Percentiles rank a stretch among this genome's conserved stretches.
These are phyloP conservation scores for Kryptolebias marmoratus DNA, from an alignment of 2,113 vertebrate genomes.

Conservation along the genomic window DNA sequence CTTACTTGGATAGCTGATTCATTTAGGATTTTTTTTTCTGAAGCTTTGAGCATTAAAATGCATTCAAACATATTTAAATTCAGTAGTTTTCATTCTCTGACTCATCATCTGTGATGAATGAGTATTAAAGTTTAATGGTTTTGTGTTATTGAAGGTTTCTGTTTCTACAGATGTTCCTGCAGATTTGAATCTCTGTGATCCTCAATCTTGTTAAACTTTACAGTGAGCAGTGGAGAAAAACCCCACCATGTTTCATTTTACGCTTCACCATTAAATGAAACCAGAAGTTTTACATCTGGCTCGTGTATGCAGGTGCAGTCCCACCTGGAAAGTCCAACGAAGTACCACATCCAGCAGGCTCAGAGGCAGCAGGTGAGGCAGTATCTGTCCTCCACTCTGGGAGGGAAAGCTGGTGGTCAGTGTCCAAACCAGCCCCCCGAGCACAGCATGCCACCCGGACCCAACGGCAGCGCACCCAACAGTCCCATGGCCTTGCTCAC, in stretches of 20 bases:
- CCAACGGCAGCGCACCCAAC: slow-evolving; percentile 83
- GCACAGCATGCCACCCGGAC: slow-evolving; percentile 92
- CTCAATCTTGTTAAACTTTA: too few relatives aligned
- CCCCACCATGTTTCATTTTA: too few relatives aligned
- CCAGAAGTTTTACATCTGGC: neutral
- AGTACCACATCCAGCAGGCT: slow-evolving; percentile 96
- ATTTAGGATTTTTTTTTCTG: neutral
- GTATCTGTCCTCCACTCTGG: slow-evolving; percentile 94
- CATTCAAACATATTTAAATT: too few relatives aligned
- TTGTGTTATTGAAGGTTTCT: too few relatives aligned
- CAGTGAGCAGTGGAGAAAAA: too few relatives aligned
- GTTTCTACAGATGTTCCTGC: too few relatives aligned
- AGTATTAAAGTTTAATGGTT: too few relatives aligned
- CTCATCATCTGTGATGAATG: too few relatives aligned
- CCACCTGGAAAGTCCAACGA: slow-evolving; percentile 94
- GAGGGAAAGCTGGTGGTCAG: slow-evolving; percentile 90
- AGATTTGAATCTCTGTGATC: too few relatives aligned
- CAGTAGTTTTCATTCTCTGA: too few relatives aligned
- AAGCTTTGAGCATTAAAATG: neutral
- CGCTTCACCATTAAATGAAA: neutral
- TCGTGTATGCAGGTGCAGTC: slow-evolving; percentile 87
- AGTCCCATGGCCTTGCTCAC: slow-evolving; percentile 89
- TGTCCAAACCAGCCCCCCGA: slow-evolving; percentile 92
- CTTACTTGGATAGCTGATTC: neutral
- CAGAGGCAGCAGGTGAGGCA: slow-evolving; percentile 98